Percentiles rank a stretch among this genome's conserved stretches.
These are phyloP conservation scores for Tortrix viridana DNA, from an alignment of 2,888 invertebrate species.

Conservation along the genomic window DNA sequence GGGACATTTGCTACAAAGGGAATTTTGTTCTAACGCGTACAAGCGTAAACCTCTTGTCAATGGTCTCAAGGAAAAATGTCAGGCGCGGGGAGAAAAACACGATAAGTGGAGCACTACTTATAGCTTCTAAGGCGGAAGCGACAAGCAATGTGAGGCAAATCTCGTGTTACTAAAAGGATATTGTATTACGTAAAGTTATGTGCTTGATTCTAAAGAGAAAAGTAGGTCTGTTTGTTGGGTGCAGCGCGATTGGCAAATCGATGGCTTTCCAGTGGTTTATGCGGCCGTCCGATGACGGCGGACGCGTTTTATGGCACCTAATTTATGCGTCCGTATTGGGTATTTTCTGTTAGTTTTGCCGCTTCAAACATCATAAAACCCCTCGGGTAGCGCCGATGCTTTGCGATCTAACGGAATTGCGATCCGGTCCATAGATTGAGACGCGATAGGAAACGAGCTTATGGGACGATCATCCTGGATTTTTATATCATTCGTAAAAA, in stretches of 20 bases:
- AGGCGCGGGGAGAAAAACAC: constrained; percentile 5
- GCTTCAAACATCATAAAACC: constrained; percentile 29
- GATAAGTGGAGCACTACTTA: constrained; percentile 17
- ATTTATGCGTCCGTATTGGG: constrained; percentile 18
- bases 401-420: constrained; percentile 9
- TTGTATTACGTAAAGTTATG: constrained; percentile 13
- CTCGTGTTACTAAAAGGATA: constrained; percentile 31
- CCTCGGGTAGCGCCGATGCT: constrained; percentile 2
- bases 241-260: neutral
- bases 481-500: constrained; percentile 8
- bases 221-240: neutral
- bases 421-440: constrained; percentile 20
- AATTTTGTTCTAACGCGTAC: neutral
- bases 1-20: neutral
- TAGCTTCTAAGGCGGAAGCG: neutral
- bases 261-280: neutral
- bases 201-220: neutral
- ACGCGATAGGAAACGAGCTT: constrained; percentile 11
- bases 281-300: neutral
- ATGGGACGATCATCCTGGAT: constrained; percentile 15
- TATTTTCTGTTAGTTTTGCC: constrained; percentile 34
- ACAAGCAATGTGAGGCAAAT: constrained; percentile 8
- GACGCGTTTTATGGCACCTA: constrained; percentile 17
- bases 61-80: neutral
- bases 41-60: neutral